phyloP scores from a whole-genome alignment of 2,797 vertebrate species.

The Chelidonichthys spinosus region DNA sequence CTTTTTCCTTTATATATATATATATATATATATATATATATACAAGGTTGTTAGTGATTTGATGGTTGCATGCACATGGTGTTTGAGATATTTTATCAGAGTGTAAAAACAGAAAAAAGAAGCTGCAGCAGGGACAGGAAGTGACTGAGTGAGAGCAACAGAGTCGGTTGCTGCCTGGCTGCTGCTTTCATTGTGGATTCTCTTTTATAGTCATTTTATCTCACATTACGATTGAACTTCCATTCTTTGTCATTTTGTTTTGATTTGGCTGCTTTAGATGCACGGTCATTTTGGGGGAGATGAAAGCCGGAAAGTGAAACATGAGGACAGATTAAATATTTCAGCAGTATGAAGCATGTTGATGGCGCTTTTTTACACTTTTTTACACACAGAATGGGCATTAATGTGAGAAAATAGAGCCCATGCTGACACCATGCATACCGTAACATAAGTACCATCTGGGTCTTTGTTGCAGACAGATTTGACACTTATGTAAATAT shows the following conservation, averaged over 20 bases:
- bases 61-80: not conserved
- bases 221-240: not conserved
- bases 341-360: not conserved
- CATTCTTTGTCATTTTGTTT: not conserved
- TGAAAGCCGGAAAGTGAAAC: not conserved
- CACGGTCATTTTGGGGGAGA: not conserved
- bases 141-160: constrained; percentile 8
- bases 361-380: not conserved
- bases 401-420: not conserved
- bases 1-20: not conserved
- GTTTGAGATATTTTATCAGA: constrained; percentile 12
- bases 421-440: not conserved
- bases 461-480: constrained; percentile 3
- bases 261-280: not conserved
- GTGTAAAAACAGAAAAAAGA: constrained; percentile 5
- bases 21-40: no score
- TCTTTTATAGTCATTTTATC: not conserved
- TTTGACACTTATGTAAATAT: constrained; percentile 14
- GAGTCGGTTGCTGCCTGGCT: not conserved
- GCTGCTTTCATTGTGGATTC: constrained; percentile 13
- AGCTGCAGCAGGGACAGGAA: constrained; percentile 25
- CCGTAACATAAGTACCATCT: not conserved
- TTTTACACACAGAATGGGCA: not conserved
- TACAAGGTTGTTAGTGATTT: not conserved
- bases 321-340: not conserved